Evolutionary conservation across 92 coral and sea anemone species (phyloP).

Genomic region (Zoanthus solanderi): DNA sequence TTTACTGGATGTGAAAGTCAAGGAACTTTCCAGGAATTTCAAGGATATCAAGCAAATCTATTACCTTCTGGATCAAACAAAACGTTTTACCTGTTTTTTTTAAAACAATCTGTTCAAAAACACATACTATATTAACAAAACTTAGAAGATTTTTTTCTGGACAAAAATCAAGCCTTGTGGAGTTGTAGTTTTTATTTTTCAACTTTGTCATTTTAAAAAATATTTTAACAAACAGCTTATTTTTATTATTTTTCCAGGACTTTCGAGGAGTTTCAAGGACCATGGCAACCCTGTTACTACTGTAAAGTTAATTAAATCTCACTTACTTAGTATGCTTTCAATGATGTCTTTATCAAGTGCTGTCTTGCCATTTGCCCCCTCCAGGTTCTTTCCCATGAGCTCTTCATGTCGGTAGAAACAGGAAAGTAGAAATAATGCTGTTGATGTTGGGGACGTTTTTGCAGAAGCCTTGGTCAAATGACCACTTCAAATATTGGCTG

Average conservation of each 20-base stretch:
- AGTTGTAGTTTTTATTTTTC: not conserved
- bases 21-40: too few relatives aligned
- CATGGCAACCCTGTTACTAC: too few relatives aligned
- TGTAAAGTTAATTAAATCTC: slow-evolving; percentile 19
- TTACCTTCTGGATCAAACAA: too few relatives aligned
- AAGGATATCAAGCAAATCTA: too few relatives aligned
- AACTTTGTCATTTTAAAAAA: not conserved
- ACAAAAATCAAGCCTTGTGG: too few relatives aligned
- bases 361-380: slow-evolving; percentile 53
- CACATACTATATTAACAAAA: too few relatives aligned
- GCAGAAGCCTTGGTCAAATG: slow-evolving; percentile 63
- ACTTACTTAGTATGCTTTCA: slow-evolving; percentile 71
- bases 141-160: too few relatives aligned
- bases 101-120: too few relatives aligned
- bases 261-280: too few relatives aligned
- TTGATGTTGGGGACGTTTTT: slow-evolving; percentile 55
- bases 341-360: slow-evolving; percentile 57
- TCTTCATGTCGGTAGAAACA: slow-evolving; percentile 37
- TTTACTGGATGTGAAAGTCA: not conserved
- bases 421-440: slow-evolving; percentile 60
- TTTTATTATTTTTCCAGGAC: too few relatives aligned
- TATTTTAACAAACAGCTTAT: too few relatives aligned
- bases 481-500: not conserved
- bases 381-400: slow-evolving; percentile 45
- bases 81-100: too few relatives aligned